Evolutionary conservation across 2,888 invertebrate species (phyloP).

Genomic region (Elegia similella): DNA sequence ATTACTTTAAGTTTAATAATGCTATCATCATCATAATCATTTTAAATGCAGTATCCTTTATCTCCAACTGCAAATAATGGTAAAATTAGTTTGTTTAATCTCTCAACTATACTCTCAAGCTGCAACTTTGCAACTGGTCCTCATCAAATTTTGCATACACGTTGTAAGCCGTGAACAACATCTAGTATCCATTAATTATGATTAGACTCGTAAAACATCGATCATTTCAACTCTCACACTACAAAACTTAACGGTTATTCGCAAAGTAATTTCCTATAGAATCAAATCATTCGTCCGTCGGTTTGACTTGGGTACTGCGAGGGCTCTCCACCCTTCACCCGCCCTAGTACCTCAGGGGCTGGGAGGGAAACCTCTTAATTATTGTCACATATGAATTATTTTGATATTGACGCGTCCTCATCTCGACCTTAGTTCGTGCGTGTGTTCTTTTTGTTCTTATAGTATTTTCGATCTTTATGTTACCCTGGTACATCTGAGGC

Average conservation of each 20-base stretch:
- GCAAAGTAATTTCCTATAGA: slow-evolving; percentile 25
- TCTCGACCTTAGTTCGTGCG: slow-evolving; percentile 28
- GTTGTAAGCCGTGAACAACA: no score
- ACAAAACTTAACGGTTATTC: background rate
- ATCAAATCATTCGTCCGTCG: slow-evolving; percentile 40
- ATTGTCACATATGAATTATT: slow-evolving; percentile 78
- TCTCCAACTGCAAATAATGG: no score
- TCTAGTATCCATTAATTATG: no score
- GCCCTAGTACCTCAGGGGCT: slow-evolving; percentile 42
- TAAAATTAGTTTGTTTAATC: no score
- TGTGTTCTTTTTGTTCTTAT: background rate
- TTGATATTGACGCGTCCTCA: slow-evolving; percentile 62
- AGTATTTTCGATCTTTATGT: background rate
- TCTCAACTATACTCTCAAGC: no score
- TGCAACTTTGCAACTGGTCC: no score
- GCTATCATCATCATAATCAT: no score
- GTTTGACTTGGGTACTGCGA: slow-evolving; percentile 40
- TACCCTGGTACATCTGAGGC: background rate
- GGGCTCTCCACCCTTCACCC: slow-evolving; percentile 37
- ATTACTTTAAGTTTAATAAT: no score
- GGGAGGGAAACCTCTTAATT: slow-evolving; percentile 63
- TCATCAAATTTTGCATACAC: no score
- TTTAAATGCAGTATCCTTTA: no score
- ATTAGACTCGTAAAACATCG: background rate
- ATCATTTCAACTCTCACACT: background rate